Evolutionary conservation across 2,113 vertebrate species (phyloP).

Genomic region (Neofelis nebulosa): DNA sequence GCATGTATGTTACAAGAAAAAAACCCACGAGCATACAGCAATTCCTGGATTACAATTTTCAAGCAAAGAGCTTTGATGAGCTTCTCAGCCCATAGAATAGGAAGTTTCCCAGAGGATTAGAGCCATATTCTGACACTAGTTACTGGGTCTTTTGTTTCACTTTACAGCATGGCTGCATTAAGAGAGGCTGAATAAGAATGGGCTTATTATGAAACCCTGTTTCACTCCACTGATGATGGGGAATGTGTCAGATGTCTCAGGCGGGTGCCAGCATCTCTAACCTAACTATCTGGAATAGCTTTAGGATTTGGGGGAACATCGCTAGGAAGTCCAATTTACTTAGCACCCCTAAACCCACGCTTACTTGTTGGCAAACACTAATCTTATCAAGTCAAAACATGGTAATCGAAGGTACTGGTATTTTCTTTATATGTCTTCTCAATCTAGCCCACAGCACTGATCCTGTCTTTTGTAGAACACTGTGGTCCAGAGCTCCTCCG

Average conservation of each 20-base stretch:
- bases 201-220: constrained; percentile 18
- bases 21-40: not conserved
- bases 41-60: not conserved
- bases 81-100: not conserved
- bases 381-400: not conserved
- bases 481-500: not conserved
- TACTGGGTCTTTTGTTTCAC: constrained; percentile 21
- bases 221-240: not conserved
- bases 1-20: not conserved
- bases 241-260: constrained; percentile 10
- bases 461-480: not conserved
- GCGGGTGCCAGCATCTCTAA: not conserved
- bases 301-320: not conserved
- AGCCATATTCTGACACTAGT: not conserved
- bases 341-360: not conserved
- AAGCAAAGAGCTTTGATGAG: not conserved
- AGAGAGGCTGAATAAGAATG: not conserved
- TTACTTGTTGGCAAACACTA: not conserved
- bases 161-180: not conserved
- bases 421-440: not conserved
- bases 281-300: not conserved
- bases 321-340: not conserved
- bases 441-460: not conserved
- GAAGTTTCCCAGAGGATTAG: constrained; percentile 1
- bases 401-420: not conserved